Evolutionary conservation across 2,797 vertebrate species (phyloP).

Genomic region (Emydoidea blandingii): DNA sequence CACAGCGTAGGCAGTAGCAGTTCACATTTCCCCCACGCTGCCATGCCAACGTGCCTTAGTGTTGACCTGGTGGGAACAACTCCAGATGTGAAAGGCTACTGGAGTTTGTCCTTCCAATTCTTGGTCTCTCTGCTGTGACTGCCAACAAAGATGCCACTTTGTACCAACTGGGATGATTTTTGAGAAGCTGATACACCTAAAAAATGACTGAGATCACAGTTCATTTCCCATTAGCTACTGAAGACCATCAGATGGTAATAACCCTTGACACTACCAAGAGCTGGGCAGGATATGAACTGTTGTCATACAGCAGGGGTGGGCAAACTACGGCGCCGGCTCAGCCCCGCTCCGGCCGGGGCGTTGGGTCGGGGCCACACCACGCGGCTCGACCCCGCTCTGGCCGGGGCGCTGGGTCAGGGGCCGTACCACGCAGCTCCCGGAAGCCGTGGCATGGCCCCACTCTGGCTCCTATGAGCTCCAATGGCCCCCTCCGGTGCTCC

Average conservation of each 20-base stretch:
- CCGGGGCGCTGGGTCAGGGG: no score
- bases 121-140: not conserved
- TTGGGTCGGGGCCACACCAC: no score
- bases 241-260: not conserved
- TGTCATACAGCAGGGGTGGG: not conserved
- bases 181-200: not conserved
- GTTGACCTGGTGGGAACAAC: not conserved
- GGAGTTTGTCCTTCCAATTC: not conserved
- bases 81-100: not conserved
- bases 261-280: not conserved
- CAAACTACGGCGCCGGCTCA: no score
- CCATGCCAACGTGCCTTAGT: not conserved
- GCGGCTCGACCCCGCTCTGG: no score
- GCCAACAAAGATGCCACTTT: not conserved
- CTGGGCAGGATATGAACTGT: not conserved
- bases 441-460: no score
- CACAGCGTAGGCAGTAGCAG: not conserved
- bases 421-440: fast-evolving
- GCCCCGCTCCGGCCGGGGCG: no score
- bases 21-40: not conserved
- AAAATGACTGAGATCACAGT: not conserved
- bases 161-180: not conserved
- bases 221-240: not conserved
- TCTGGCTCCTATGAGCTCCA: no score
- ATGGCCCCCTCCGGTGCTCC: no score